Base-by-base conservation (phyloP, 1,140 invertebrate genomes). In the Eufriesea mexicana region DNA sequence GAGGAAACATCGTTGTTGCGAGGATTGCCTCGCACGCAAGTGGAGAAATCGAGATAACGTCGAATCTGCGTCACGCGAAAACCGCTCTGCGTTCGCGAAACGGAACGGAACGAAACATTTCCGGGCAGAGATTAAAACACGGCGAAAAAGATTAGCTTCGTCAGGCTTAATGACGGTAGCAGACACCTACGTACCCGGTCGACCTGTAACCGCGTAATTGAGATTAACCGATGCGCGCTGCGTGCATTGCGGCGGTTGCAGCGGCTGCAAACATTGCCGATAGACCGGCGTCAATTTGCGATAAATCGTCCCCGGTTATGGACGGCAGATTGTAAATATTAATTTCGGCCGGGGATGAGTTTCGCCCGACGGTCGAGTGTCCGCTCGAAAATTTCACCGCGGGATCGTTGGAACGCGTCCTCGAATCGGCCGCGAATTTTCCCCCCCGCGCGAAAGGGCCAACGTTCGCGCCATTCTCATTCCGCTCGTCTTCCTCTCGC, bases 141-240 rank as follows among this genome's bases (percentile, higher is more conserved):
- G 59, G 18, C 10, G 28, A 20, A 66, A 67, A 49, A 55, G 23
- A 18, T 14, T 5, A 62, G 23, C 10, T 12, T 47, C 55, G 35
- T 54, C 55, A 6, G 47, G 2, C 14, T 42, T 71, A 72, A 73
- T 66, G 25, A 66, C 64, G 16, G 16, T 47, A 59, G 12, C 59
- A 62, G 35, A 42, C 23, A 42, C 16, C 28, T 8, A 9, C 12
- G 16, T 20, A 35, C n/a, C n/a, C 18, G 23, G 25, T 51, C 76
- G 35, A 62, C 18, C 42, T 49, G 68, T 67, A 79, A 79, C 82
- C 82, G 61, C 76, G 49, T 84, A 73, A 84, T 84, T 84, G 68
- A 84, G 68, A 79, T 79, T 73, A 79, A 79, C 57, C 67, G 82
- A 84, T n/a, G 76, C 59, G 49, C 59, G 51, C 42, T 18, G 42